phyloP scores from a whole-genome alignment of 2,797 vertebrate species.

The Karalla daura region DNA sequence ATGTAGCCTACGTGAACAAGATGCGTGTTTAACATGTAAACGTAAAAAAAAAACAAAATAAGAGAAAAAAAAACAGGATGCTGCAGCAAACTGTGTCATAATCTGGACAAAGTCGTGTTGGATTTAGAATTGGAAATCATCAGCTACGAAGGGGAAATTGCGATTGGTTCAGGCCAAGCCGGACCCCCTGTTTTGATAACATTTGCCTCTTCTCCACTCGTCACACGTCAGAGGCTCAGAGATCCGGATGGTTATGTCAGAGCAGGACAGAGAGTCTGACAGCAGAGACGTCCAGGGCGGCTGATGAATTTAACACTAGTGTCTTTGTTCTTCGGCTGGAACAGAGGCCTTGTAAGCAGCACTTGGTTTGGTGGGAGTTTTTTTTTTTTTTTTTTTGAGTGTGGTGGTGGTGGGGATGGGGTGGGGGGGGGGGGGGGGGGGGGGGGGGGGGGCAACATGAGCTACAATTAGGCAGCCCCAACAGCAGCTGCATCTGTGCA shows the following conservation, averaged over 20 bases:
- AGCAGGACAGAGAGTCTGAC: neutral
- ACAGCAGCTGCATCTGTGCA: constrained; percentile 1
- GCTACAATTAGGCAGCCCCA: constrained; percentile 8
- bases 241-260: neutral
- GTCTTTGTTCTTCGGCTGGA: constrained; percentile 1
- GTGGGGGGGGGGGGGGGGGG: too few relatives aligned
- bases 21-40: constrained; percentile 36
- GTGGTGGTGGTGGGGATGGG: too few relatives aligned
- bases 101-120: constrained; percentile 4
- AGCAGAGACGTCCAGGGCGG: neutral
- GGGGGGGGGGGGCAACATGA: constrained; percentile 28
- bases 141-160: constrained; percentile 3
- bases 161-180: constrained; percentile 4
- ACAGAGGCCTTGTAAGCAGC: neutral
- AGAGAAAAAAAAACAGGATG: too few relatives aligned
- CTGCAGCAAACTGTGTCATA: constrained; percentile 30
- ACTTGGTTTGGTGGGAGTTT: constrained; percentile 18
- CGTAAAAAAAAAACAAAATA: too few relatives aligned
- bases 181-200: neutral
- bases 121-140: constrained; percentile 26
- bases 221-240: constrained; percentile 2
- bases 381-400: too few relatives aligned
- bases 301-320: neutral
- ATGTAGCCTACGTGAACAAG: constrained; percentile 34
- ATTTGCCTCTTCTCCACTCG: neutral